Evolutionary conservation across 2,113 vertebrate species (phyloP).

Genomic region (Anguilla japonica): DNA sequence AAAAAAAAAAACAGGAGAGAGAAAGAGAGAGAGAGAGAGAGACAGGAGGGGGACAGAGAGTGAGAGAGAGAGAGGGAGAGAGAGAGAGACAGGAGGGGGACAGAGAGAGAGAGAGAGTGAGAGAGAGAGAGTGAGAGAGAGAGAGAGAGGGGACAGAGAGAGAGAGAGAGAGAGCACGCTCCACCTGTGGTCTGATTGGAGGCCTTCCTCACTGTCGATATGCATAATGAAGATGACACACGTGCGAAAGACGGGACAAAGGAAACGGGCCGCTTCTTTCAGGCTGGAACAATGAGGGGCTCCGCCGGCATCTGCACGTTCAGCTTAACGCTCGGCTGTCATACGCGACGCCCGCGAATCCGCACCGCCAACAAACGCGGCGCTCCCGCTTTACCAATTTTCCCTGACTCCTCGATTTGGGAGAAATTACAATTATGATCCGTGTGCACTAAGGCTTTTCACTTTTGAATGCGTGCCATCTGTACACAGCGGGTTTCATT

Average conservation of each 20-base stretch:
- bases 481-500: background rate
- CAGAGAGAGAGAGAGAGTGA: background rate
- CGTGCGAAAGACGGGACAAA: conserved; percentile 44
- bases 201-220: conserved; percentile 36
- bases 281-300: conserved; percentile 39
- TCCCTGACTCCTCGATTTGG: background rate
- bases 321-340: conserved; percentile 21
- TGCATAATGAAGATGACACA: conserved; percentile 46
- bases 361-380: background rate
- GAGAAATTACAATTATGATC: background rate
- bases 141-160: background rate
- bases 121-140: background rate
- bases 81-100: background rate
- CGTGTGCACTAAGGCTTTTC: background rate
- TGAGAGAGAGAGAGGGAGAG: background rate
- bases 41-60: background rate
- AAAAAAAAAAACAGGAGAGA: background rate
- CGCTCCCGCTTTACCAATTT: background rate
- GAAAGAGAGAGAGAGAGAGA: background rate
- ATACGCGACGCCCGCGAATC: conserved; percentile 11
- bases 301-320: conserved; percentile 32
- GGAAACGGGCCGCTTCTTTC: conserved; percentile 34
- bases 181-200: conserved; percentile 39
- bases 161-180: conserved; percentile 12
- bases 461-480: background rate